Base-by-base conservation (phyloP, 2,113 vertebrate species). In the Tyto alba region DNA sequence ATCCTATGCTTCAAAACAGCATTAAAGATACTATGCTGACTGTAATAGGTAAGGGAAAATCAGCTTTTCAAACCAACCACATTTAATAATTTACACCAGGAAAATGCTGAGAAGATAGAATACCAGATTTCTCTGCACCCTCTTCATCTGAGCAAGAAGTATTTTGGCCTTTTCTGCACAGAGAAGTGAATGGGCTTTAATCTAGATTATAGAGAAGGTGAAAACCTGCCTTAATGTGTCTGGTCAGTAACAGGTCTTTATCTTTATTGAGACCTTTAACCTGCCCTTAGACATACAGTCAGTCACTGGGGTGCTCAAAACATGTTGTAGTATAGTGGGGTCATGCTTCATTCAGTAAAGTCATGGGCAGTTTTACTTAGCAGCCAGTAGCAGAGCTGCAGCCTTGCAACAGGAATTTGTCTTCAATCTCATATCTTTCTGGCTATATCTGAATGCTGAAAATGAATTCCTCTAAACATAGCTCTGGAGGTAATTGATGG, bases 381-480 rank as follows among this genome's bases (percentile, higher is more conserved):
- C 75, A 66, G 18, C 34, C 64, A 56, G 36, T 6, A 85, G 50
- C 4, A 1, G 47, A 81, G 66, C 20, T 40, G 34, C 45, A 88
- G 34, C 36, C 80, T 79, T 14, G 20, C 60, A 75, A 32, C 9
- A 45, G 50, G 79, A 77, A 45, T 87, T 86, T 75, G 34, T 87
- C 57, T 80, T 92, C 13, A 1, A 52, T 68, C 48, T 89, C 14
- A 0, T 14, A 41, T 85, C 62, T 85, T 94, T 82, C 86, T 94
- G 76, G 60, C 73, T 68, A 18, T n/a, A 16, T 47, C 36, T 57
- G 45, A 89, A 82, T 62, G 62, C 19, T 0, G 16, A 87, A 96
- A 96, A 91, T 57, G 3, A 93, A 87, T 78, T 72, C 47, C 45
- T 82, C 36, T 72, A 53, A 93, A 89, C 66, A 57, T 30, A 82